A percentile compares a stretch with the other conserved stretches of the same genome.
These are phyloP conservation scores for Sebastes melanostomus DNA, from an alignment of 2,797 vertebrate species.

Conservation along the genomic window DNA sequence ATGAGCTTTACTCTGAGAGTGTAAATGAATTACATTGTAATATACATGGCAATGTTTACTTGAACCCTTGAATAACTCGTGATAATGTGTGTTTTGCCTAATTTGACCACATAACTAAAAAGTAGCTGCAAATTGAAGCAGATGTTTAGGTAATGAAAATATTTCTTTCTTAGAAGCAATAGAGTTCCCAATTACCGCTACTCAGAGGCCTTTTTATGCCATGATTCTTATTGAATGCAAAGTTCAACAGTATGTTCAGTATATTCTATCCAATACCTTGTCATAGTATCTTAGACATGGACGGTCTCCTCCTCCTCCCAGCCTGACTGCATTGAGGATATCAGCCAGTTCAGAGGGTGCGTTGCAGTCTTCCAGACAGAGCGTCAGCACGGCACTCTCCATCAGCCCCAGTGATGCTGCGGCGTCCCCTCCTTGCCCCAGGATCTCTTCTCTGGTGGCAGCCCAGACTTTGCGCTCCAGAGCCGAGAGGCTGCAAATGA, in stretches of 20 bases:
- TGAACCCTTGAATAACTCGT: not conserved
- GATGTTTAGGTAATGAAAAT: not conserved
- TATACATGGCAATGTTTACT: not conserved
- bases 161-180: not conserved
- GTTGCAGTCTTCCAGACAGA: slow-evolving; percentile 77
- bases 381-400: slow-evolving; percentile 80
- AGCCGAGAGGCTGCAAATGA: slow-evolving; percentile 78
- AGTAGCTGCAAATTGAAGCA: not conserved
- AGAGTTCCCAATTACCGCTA: too few species aligned
- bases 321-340: slow-evolving; percentile 78
- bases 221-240: not conserved
- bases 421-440: slow-evolving; percentile 61
- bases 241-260: not conserved
- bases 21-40: not conserved
- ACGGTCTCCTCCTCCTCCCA: slow-evolving; percentile 66
- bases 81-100: not conserved
- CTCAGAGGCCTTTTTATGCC: not conserved
- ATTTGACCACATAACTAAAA: not conserved
- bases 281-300: slow-evolving; percentile 81
- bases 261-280: slow-evolving; percentile 71
- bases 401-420: slow-evolving; percentile 75
- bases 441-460: slow-evolving; percentile 71
- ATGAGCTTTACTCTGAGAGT: not conserved
- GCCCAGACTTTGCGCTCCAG: slow-evolving; percentile 80
- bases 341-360: slow-evolving; percentile 75